Evolutionary conservation across 2,113 vertebrate species (phyloP).

Genomic region (Elaphurus davidianus): DNA sequence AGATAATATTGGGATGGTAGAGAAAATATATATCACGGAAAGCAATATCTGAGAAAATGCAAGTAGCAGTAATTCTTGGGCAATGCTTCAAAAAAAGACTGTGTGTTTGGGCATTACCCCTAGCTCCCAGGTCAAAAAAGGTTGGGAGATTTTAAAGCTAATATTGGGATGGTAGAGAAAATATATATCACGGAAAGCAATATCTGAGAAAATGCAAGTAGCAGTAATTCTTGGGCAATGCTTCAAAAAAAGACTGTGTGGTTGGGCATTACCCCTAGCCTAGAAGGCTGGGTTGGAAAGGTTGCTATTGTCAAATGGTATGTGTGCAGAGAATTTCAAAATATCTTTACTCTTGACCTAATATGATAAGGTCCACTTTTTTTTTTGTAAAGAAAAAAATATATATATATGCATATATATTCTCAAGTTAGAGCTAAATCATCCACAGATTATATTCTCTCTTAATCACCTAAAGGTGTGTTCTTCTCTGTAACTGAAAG

Average conservation of each 20-base stretch:
- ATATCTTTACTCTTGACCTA: background rate
- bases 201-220: background rate
- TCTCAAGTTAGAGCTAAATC: background rate
- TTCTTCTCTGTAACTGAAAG: background rate
- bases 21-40: background rate
- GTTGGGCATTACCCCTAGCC: background rate
- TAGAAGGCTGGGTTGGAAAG: background rate
- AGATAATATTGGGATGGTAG: background rate
- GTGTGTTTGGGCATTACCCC: fast-evolving
- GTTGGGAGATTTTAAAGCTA: background rate
- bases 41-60: background rate
- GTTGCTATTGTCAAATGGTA: background rate
- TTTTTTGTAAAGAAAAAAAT: background rate
- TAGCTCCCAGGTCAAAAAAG: background rate
- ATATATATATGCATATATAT: background rate
- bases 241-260: background rate
- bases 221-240: background rate
- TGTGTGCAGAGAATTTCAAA: background rate
- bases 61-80: background rate
- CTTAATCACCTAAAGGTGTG: background rate
- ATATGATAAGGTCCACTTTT: background rate
- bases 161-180: background rate
- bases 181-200: background rate
- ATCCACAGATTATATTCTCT: background rate
- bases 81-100: background rate